Base-by-base conservation (phyloP, 1,140 invertebrate species). In the Delia radicum region DNA sequence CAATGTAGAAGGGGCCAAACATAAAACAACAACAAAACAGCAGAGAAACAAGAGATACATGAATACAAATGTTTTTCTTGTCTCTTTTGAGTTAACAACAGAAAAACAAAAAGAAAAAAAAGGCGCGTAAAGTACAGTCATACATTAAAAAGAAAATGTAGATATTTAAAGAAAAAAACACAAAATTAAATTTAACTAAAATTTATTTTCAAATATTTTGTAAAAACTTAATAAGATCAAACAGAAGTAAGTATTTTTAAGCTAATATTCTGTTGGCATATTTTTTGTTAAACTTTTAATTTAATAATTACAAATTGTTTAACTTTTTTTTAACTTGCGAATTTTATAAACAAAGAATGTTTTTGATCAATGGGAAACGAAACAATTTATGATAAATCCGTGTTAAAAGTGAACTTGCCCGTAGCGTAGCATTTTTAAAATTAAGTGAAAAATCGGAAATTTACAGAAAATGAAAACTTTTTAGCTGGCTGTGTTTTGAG, bases 111-210 rank as follows among this genome's bases (percentile, higher is more conserved):
- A n/a, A 67, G 6, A 33, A 33, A 69, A 69, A 69, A 69, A 69
- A 69, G 65, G 65, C 65, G 65, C 65, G 65, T 69, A 37, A 69
- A 69, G 65, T 69, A 69, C 65, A 69, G 65, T 69, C 65, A 69
- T 69, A 69, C 65, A 33, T 18, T 33, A 37, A 69, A 37, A 67
- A 33, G 29, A 69, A 69, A 69, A 69, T 33, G 21, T 33, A 31
- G 48, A n/a, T 55, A 21, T 24, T n/a, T 55, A 21, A n/a, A 55
- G 1, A 42, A 3, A 42, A 42, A 42, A 42, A 42, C 37, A 42
- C n/a, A 3, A 3, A 42, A 15, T 42, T 42, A 5, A 3, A 42
- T 10, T n/a, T n/a, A n/a, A n/a, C n/a, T n/a, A n/a, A n/a, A n/a
- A n/a, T n/a, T n/a, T n/a, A n/a, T 42, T 13, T 42, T 37, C 3